phyloP scores from a whole-genome alignment of 2,888 invertebrate species.

The Xanthia togata region DNA sequence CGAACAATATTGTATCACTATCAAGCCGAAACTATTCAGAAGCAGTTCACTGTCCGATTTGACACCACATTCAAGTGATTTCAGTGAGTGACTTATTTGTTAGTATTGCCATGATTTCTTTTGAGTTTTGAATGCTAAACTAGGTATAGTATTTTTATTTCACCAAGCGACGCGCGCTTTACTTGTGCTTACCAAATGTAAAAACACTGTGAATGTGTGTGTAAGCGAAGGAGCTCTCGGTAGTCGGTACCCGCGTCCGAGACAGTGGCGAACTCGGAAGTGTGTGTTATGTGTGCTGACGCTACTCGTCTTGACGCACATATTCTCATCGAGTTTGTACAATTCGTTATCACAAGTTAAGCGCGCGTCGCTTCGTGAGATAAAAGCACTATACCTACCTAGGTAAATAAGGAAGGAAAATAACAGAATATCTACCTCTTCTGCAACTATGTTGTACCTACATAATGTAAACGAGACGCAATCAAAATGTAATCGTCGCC shows the following conservation, averaged over 20 bases:
- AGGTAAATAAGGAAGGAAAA: slow-evolving; percentile 22
- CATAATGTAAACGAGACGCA: not conserved
- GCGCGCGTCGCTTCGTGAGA: too few species aligned
- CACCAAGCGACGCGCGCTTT: too few species aligned
- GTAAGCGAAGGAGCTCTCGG: too few species aligned
- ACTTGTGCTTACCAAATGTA: too few species aligned
- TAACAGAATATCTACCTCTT: not conserved
- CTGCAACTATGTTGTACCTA: not conserved
- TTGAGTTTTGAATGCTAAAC: slow-evolving; percentile 36
- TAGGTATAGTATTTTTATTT: not conserved
- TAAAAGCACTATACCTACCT: not conserved
- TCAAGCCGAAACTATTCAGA: slow-evolving; percentile 81
- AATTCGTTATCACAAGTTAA: too few species aligned
- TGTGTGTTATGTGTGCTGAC: too few species aligned
- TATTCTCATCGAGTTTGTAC: too few species aligned
- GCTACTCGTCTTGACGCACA: too few species aligned
- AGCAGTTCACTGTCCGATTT: slow-evolving; percentile 85
- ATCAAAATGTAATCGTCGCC: not conserved
- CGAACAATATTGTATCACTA: slow-evolving; percentile 86
- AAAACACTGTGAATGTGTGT: too few species aligned
- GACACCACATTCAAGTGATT: slow-evolving; percentile 78
- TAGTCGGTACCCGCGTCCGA: too few species aligned
- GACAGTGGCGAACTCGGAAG: too few species aligned
- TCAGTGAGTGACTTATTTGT: slow-evolving; percentile 81
- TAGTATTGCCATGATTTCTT: slow-evolving; percentile 67